Percentiles rank a stretch among this genome's conserved stretches.
These are phyloP conservation scores for Apostichopus parvimensis DNA, from an alignment of 35 echinoderm and acorn worm species.

Conservation along the genomic window DNA sequence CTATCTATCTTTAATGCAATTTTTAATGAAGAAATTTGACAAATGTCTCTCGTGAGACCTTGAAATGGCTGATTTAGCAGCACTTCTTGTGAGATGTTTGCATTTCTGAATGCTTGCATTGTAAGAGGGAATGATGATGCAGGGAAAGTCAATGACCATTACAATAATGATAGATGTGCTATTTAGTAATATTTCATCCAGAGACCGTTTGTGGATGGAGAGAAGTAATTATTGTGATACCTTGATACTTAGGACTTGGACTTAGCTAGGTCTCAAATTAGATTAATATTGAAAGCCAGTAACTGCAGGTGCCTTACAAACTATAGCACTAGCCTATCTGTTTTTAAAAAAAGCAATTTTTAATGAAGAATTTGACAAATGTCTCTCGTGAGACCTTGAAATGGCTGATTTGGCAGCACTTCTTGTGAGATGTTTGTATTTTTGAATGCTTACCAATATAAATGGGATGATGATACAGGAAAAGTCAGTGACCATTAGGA, in stretches of 20 bases:
- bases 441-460: background rate
- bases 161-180: no score
- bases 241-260: no score
- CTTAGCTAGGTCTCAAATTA: no score
- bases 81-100: background rate
- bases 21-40: background rate
- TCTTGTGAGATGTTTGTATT: background rate
- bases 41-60: conserved; percentile 7
- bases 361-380: background rate
- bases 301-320: background rate
- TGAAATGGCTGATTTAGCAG: background rate
- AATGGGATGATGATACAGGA: no score
- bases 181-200: no score
- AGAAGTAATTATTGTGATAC: no score
- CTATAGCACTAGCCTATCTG: background rate
- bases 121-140: no score
- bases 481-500: no score
- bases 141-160: no score
- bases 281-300: no score
- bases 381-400: background rate
- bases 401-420: background rate
- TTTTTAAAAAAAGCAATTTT: background rate
- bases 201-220: no score
- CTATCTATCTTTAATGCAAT: conserved; percentile 4
- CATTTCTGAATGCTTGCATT: background rate